Percentiles rank a stretch among this genome's conserved stretches.
Evolutionary conservation across 1,140 invertebrate species (phyloP).

Genomic region (Philotrypesis tridentata): DNA sequence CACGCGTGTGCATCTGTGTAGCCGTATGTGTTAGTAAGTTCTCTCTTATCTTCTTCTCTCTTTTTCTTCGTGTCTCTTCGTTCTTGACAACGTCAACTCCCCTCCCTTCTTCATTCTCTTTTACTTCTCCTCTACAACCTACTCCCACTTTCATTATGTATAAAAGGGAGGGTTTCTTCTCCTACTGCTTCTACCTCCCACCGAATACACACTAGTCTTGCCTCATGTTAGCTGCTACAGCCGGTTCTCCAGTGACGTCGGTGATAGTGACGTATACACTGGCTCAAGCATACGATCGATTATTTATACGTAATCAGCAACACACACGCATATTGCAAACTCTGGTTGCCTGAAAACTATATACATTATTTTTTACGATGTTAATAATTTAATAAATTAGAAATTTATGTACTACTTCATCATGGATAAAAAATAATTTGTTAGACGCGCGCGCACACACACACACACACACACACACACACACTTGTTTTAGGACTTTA

Average conservation of each 20-base stretch:
- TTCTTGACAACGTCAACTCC: conserved; percentile 47
- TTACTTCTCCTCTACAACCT: conserved; percentile 23
- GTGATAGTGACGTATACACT: conserved; percentile 60
- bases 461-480: no score
- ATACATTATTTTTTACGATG: neutral
- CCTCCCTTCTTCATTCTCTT: conserved; percentile 41
- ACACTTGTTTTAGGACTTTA: no score
- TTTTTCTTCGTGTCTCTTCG: conserved; percentile 38
- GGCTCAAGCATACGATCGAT: conserved; percentile 55
- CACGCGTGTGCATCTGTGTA: conserved; percentile 65
- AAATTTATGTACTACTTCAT: no score
- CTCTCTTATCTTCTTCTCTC: conserved; percentile 41
- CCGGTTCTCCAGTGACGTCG: conserved; percentile 71
- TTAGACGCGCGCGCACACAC: no score
- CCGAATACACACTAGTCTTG: conserved; percentile 38
- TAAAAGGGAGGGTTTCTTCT: neutral
- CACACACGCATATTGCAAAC: neutral
- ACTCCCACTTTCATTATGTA: neutral
- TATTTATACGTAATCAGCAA: conserved; percentile 38
- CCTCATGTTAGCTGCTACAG: conserved; percentile 34
- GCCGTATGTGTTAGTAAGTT: conserved; percentile 53
- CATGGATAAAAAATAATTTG: no score
- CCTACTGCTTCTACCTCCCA: conserved; percentile 19
- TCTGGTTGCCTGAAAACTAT: neutral
- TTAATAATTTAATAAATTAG: neutral